Base-by-base conservation (phyloP, 2,797 vertebrate genomes). In the Lacerta viridis region DNA sequence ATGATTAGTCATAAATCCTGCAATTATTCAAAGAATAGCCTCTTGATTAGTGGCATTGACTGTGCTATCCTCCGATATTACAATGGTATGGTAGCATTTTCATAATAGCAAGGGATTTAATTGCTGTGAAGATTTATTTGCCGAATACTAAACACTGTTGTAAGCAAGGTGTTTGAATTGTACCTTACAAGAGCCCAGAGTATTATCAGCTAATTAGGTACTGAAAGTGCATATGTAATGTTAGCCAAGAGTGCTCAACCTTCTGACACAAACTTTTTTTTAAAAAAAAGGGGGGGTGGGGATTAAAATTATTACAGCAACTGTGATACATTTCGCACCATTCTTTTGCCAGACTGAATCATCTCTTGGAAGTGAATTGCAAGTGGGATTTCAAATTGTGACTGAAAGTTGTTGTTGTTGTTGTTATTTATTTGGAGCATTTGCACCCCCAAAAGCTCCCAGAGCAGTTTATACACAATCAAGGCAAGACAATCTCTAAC, bases 81-180 rank as follows among this genome's bases (percentile, higher is more conserved):
- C 94, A 96, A 93, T 64, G 91, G 87, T 93, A 86, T 86, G 89
- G 85, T 92, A 93, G 84, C 84, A 89, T 96, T 96, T 94, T 96
- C 92, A 95, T 96, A 95, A 94, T 90, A 95, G 86, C 89, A 95
- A 95, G 89, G 89, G 95, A 93, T 95, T 95, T 97, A 96, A 96
- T 94, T 97, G 92, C 89, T 83, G 23, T 27, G 50, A 93, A 94
- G 92, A 94, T 91, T 94, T 97, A 95, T 94, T 96, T 96, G 83
- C 90, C 72, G 92, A 96, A 95, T 95, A 76, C 89, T 92, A 94
- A 96, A 93, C 79, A 93, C 90, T 84, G 84, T 94, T 80, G 85
- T 91, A 94, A 96, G 90, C 91, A 91, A 94, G 85, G 75, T 90
- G 92, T 92, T 94, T 93, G 83, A 93, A 88, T 93, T 91, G 83